Evolutionary conservation across 1,140 invertebrate genomes (phyloP), one percentile per base, ranked within the genome.

Genomic region (Tetramorium simillimum): DNA sequence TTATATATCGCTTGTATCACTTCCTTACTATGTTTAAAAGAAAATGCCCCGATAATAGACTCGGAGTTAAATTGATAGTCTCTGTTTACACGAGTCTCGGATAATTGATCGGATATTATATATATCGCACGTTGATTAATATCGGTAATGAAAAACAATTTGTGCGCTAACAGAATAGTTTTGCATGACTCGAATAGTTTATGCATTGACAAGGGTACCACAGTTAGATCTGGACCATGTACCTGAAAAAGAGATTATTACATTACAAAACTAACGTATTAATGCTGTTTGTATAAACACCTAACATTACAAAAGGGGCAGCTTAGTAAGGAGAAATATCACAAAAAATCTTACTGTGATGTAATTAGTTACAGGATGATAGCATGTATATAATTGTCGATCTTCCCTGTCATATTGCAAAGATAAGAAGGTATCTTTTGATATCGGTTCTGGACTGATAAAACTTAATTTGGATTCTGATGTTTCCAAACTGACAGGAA

Each of bases 161-260:
- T 95, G 92, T 96, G 96, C 18, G 97, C 96, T 73, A 97, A 94
- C 78, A 97, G 91, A 87, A 97, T 92, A 82, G 95, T 95, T 88
- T 95, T 92, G 87, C 96, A 96, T 24, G 95, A 94, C 40, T 95
- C 92, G 56, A 97, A 96, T 85, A 98, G 94, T 95, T 97, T 97
- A 93, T 98, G 97, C 5, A 97, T 95, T 93, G 96, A 97, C 70
- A 97, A 91, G 6, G 97, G 97, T 85, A 96, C 96, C 63, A 96
- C 94, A 86, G 96, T 96, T 58, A 97, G 95, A 92, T 97, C 96
- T 84, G 96, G 96, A 92, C 95, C 96, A 90, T 97, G 96, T 87
- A 97, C 94, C 96, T 96, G n/a, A 24, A 95, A 77, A 51, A 88
- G 7, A 72, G 33, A 88, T 80, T 49, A 28, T 78, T 40, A 53